Conservation (phyloP, 64 coral and sea anemone genomes). For the Hydrozoanthus tunicans region DNA sequence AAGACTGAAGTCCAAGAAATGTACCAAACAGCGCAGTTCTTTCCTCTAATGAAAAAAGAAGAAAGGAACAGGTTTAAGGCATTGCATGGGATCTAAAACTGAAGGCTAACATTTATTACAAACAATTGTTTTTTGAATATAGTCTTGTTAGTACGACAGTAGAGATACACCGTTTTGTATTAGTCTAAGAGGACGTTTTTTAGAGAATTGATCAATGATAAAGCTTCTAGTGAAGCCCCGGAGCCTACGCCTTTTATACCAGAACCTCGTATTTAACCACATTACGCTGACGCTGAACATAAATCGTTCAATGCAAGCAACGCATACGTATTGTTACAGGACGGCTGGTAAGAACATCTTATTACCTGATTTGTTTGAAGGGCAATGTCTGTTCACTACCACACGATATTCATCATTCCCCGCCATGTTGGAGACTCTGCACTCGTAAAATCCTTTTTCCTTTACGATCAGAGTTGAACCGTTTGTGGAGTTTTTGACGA, state of each 20-base stretch:
- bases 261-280: too few species aligned
- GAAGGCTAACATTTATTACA: not conserved
- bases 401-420: not conserved
- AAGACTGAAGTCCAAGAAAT: constrained; percentile 10
- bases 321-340: not conserved
- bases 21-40: not conserved
- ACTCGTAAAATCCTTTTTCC: not conserved
- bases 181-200: too few species aligned
- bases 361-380: not conserved
- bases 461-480: not conserved
- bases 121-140: too few species aligned
- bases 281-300: not conserved
- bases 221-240: too few species aligned
- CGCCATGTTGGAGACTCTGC: not conserved
- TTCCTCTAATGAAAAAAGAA: not conserved
- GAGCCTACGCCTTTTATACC: too few species aligned
- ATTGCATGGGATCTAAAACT: not conserved
- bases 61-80: not conserved
- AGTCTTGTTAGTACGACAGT: too few species aligned
- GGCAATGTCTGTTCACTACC: not conserved
- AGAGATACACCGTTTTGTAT: too few species aligned
- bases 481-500: not conserved
- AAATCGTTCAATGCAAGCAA: not conserved
- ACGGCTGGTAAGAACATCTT: not conserved
- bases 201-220: too few species aligned